Percentiles rank a stretch among this genome's conserved stretches.
Evolutionary conservation across 2,113 vertebrate genomes (phyloP).

Genomic region (Halichoerus grypus): DNA sequence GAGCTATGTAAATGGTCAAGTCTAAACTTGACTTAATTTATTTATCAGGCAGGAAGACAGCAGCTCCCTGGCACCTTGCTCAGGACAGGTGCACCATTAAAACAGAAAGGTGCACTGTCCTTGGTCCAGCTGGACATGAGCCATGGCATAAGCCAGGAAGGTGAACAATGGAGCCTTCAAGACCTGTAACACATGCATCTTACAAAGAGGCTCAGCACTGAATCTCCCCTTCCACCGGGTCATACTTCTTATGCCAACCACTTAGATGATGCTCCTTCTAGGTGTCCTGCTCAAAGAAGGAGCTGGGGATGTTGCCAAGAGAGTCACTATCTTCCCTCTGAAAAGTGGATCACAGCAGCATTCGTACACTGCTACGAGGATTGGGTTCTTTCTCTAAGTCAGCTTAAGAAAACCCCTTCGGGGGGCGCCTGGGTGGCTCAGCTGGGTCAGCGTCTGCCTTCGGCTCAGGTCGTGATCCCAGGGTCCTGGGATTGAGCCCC

Average conservation of each 20-base stretch:
- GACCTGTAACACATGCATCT: not conserved
- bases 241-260: not conserved
- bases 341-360: not conserved
- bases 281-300: not conserved
- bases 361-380: not conserved
- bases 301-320: not conserved
- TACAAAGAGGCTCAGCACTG: not conserved
- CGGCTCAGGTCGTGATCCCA: not conserved
- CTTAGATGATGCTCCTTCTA: not conserved
- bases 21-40: not conserved
- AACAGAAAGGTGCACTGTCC: fast-evolving
- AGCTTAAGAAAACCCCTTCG: not conserved
- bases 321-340: not conserved
- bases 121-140: not conserved
- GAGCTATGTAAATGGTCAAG: not conserved
- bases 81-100: not conserved
- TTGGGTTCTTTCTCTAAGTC: not conserved
- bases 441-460: not conserved
- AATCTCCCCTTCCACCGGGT: not conserved
- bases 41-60: not conserved
- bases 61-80: not conserved
- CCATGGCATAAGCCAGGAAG: not conserved
- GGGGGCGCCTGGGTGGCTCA: not conserved
- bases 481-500: no score
- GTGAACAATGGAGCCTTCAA: not conserved